Evolutionary conservation across 1,140 invertebrate genomes (phyloP).

Genomic region (Tetramorium simillimum): DNA sequence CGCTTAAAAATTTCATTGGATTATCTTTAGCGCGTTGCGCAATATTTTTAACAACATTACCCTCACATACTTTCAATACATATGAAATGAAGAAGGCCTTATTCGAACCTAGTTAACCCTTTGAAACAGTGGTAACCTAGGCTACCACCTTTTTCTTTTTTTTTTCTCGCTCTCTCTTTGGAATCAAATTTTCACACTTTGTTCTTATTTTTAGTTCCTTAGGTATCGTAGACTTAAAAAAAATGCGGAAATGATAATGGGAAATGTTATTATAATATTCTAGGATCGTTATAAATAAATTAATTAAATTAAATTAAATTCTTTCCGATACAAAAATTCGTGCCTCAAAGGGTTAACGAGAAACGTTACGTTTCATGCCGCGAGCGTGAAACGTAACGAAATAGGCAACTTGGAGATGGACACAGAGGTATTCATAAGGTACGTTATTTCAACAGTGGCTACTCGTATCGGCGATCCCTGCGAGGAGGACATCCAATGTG

Average conservation of each 20-base stretch:
- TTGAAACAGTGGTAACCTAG: too few relatives aligned
- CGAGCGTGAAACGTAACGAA: not conserved
- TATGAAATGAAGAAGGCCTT: not conserved
- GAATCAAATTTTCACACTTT: too few relatives aligned
- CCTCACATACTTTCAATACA: not conserved
- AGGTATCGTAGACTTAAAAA: too few relatives aligned
- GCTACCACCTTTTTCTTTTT: too few relatives aligned
- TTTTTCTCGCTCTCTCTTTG: too few relatives aligned
- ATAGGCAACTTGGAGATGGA: not conserved
- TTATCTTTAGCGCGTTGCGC: not conserved
- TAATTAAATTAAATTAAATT: too few relatives aligned
- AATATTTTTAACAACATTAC: not conserved
- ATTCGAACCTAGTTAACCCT: not conserved
- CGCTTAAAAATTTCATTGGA: not conserved
- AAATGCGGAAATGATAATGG: too few relatives aligned
- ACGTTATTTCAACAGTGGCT: slow-evolving; percentile 72
- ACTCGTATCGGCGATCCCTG: slow-evolving; percentile 77
- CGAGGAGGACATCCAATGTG: slow-evolving; percentile 76
- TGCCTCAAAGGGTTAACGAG: too few relatives aligned
- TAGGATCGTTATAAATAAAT: too few relatives aligned
- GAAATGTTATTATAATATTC: too few relatives aligned
- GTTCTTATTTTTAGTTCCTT: too few relatives aligned
- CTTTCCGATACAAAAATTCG: too few relatives aligned
- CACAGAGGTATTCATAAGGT: not conserved
- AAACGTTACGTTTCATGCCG: not conserved